Base-by-base conservation (phyloP, 2,888 invertebrate species). In the Prosapia bicincta region DNA sequence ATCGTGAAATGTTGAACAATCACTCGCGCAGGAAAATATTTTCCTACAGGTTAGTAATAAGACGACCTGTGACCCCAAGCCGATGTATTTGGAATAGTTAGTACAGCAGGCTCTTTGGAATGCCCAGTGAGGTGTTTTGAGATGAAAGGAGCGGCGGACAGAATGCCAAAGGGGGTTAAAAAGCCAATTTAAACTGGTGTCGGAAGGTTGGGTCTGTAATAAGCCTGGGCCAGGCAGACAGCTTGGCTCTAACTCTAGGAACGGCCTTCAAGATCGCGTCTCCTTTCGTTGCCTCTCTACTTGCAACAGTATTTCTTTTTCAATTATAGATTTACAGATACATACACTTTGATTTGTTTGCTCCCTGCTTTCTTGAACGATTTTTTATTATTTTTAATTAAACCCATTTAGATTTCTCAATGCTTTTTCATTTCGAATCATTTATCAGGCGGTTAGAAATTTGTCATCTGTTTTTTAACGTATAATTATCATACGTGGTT, bases 181-280 rank as follows among this genome's bases (percentile, higher is more conserved):
- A 76, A 76, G 76, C 76, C 76, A 76, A 76, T 76, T 76, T 76
- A 76, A 76, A 76, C 76, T 76, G 76, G 66, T 72, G 76, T 72
- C 69, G 68, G 69, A 23, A 72, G 43, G 26, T 20, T 20, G 54
- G 54, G 54, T 54, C 20, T 54, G 72, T 72, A 76, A 76, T 76
- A 76, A 76, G 66, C 72, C 38, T 26, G 69, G 66, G 66, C 28
- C 73, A 66, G 24, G 69, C 54, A 77, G 72, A 76, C 73, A 71
- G 76, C 75, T 13, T 75, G 76, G 75, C 74, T 72, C 71, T 75
- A 10, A 15, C 20, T 26, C 26, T 67, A 24, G 7, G 25, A 23
- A n/a, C 69, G 71, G 38, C 75, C 71, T 75, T 72, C 68, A 28
- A 24, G 54, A 13, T 38, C 24, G 10, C 38, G 30, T 6, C 6